These are phyloP conservation scores for Microctonus aethiopoides DNA, from an alignment of 2,888 invertebrate species.

Conservation along the genomic window DNA sequence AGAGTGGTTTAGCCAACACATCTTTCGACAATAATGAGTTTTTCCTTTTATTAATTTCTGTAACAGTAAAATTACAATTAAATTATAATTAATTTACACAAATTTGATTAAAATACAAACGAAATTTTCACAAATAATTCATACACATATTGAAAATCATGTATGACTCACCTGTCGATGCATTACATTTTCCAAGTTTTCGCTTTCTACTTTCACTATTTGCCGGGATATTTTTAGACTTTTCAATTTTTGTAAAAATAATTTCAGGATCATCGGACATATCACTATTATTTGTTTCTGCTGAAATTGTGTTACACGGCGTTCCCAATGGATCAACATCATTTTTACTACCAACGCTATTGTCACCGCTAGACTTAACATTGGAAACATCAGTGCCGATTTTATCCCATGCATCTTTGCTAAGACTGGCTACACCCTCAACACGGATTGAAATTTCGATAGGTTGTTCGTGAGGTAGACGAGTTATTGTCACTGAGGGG, in stretches of 20 bases:
- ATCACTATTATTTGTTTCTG: not conserved
- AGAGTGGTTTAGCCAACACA: not conserved
- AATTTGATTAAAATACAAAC: not conserved
- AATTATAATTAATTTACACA: not conserved
- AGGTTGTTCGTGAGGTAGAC: conserved; percentile 7
- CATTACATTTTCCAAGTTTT: conserved; percentile 4
- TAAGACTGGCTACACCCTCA: conserved; percentile 48
- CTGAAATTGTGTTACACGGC: not conserved
- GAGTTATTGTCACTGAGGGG: conserved; percentile 16
- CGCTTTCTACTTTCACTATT: conserved; percentile 17
- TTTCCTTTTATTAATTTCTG: conserved; percentile 20
- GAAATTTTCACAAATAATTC: not conserved
- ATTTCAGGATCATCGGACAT: conserved; percentile 37
- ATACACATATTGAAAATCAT: not conserved
- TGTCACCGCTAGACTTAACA: not conserved
- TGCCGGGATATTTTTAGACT: not conserved
- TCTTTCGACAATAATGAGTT: not conserved
- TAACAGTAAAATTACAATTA: not conserved
- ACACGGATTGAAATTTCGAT: conserved; percentile 46
- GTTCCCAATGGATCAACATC: not conserved
- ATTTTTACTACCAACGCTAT: not conserved
- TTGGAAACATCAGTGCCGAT: conserved; percentile 31
- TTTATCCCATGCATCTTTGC: conserved; percentile 52
- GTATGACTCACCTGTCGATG: not conserved
- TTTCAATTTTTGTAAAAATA: conserved; percentile 38